Evolutionary conservation across 2,113 vertebrate genomes (phyloP), one percentile per base, ranked within the genome.

Genomic region (Neoarius graeffei): DNA sequence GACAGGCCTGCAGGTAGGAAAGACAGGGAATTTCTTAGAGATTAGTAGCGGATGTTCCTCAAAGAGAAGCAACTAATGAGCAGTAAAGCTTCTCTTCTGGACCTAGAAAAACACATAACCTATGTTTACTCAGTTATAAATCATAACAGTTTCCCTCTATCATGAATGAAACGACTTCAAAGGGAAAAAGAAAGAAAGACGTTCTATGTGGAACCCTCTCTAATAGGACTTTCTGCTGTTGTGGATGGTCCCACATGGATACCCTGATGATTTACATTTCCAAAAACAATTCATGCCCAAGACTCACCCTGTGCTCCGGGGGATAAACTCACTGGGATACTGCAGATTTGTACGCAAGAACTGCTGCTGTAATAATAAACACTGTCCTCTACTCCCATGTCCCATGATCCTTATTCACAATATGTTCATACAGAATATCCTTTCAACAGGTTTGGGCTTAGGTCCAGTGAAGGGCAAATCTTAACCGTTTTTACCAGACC

Each of bases 21-120:
- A 91, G 86, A 90, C 90, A 92, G 92, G 91, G 93, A 93, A 92
- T 93, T 92, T 95, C 93, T 94, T 83, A 92, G 92, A 89, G 92
- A 95, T 95, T 93, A 94, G 94, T 94, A 93, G 94, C 91, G 93
- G 91, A 92, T 94, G 93, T 91, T 93, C 91, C 94, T 95, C 92
- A 93, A 94, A 94, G 92, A 89, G 85, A 89, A 90, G 91, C 90
- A 91, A 91, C 91, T 87, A 89, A 84, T 84, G 92, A 93, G 94
- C 93, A 93, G 90, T 93, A 94, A 94, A 87, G 86, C 82, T 85
- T 89, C 87, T 56, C 86, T 91, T 92, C 86, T 85, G 81, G 86
- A 86, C 83, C n/a, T 84, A 84, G 81, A 86, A 89, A 90, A 89
- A 94, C 90, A 92, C 90, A 83, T 90, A 30, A 25, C 85, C 89